A percentile compares a stretch with the other conserved stretches of the same genome.
Conservation (phyloP, 1,140 invertebrate species). For the Saccostrea glomerata region DNA sequence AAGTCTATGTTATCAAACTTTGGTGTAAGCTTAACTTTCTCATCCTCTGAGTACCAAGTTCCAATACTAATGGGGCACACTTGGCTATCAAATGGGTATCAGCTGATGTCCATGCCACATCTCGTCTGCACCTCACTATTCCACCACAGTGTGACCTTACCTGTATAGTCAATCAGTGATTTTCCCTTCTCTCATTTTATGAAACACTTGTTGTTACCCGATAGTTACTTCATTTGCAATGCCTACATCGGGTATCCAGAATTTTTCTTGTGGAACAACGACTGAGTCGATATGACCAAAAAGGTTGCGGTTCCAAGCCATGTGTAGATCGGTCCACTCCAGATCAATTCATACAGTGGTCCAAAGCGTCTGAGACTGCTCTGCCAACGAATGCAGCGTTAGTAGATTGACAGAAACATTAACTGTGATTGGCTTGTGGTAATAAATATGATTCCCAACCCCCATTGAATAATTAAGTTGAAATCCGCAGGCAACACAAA, state of each 20-base stretch:
- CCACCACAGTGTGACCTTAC: not conserved
- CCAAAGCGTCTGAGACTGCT: not conserved
- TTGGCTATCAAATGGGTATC: constrained; percentile 50
- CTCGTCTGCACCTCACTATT: not conserved
- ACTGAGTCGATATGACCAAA: not conserved
- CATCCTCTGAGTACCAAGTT: constrained; percentile 43
- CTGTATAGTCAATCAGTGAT: constrained; percentile 1
- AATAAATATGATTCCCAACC: too few relatives aligned
- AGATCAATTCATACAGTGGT: constrained; percentile 30
- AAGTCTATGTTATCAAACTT: constrained; percentile 5
- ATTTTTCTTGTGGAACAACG: constrained; percentile 30
- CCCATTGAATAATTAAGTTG: too few relatives aligned
- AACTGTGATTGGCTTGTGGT: too few relatives aligned
- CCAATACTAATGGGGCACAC: constrained; percentile 41
- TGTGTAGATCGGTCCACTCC: constrained; percentile 25
- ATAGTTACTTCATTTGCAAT: constrained; percentile 33
- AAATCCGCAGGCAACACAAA: too few relatives aligned
- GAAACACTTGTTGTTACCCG: constrained; percentile 36
- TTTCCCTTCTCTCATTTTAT: not conserved
- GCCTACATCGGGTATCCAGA: constrained; percentile 42
- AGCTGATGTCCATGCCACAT: constrained; percentile 33
- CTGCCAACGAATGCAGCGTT: not conserved
- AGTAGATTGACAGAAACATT: not conserved
- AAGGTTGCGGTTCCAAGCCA: not conserved
- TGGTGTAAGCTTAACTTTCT: not conserved